These are phyloP conservation scores for Archilochus colubris DNA, from an alignment of 2,113 vertebrate genomes.

Conservation along the genomic window DNA sequence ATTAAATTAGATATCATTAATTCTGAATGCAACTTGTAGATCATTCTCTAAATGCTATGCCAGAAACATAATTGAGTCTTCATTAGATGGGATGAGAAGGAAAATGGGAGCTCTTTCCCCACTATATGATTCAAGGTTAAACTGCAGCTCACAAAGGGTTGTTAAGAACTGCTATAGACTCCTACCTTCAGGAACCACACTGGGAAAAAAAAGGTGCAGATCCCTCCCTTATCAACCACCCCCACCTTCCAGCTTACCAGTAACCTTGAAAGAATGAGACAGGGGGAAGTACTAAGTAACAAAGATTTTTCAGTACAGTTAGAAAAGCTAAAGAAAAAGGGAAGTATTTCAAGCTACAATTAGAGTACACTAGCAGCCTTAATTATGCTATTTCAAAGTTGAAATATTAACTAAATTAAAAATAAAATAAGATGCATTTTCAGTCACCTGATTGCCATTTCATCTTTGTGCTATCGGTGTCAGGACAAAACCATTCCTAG, in stretches of 20 bases:
- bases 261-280: background rate
- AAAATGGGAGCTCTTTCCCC: slow-evolving; percentile 6
- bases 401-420: background rate
- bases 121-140: slow-evolving; percentile 4
- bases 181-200: background rate
- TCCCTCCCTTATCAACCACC: background rate
- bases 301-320: background rate
- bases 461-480: background rate
- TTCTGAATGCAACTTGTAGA: slow-evolving; percentile 25
- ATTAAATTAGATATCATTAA: slow-evolving; percentile 60
- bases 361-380: background rate
- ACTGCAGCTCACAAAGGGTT: background rate
- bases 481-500: background rate
- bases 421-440: background rate
- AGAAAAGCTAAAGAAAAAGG: background rate
- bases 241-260: background rate
- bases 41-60: slow-evolving; percentile 36
- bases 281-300: background rate
- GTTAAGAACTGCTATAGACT: background rate
- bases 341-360: background rate
- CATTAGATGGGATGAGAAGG: slow-evolving; percentile 19
- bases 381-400: background rate
- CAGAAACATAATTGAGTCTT: slow-evolving; percentile 55
- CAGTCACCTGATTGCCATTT: background rate
- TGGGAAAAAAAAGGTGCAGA: background rate